Base-by-base conservation (phyloP, 2,888 invertebrate genomes). In the Tholera decimalis region DNA sequence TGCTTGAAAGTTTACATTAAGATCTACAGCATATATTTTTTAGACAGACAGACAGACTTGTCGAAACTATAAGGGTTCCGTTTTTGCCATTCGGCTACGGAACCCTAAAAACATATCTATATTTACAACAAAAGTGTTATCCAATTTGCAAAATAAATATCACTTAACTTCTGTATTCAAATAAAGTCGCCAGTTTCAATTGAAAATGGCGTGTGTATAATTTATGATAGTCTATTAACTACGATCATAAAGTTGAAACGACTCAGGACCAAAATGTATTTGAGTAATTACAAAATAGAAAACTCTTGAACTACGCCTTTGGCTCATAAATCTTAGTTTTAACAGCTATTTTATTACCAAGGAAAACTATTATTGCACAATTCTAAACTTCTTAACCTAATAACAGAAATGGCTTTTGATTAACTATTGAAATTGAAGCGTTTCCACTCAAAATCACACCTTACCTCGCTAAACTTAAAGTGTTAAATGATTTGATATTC, bases 281-380 rank as follows among this genome's bases (percentile, higher is more conserved):
- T 43, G 54, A 64, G 44, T 67, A 77, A 78, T 78, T 62, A 60
- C 63, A 49, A 73, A 69, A 79, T 58, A 78, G 37, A 60, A 65
- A 73, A 70, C 33, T 53, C 47, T 35, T 46, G n/a, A 62, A 63
- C 63, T 60, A 37, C 64, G 62, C 82, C 79, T 79, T 65, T 7
- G 8, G 9, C 43, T 11, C 62, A 79, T 88, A 86, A 90, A 88
- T 91, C 88, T 84, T 67, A 82, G 82, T 83, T 86, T 84, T 85
- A 85, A 89, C 84, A 82, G 84, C 85, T 66, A 83, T 89, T 91
- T 91, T 87, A 91, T 88, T 84, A 83, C 79, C 84, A 86, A 86
- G 85, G 85, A 89, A 87, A 88, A 89, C 88, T 89, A 87, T 89
- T 88, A 89, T 87, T 84, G 88, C 87, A 84, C 87, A 83, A 88